These are phyloP conservation scores for Chionis minor DNA, from an alignment of 2,113 vertebrate species.

Conservation along the genomic window DNA sequence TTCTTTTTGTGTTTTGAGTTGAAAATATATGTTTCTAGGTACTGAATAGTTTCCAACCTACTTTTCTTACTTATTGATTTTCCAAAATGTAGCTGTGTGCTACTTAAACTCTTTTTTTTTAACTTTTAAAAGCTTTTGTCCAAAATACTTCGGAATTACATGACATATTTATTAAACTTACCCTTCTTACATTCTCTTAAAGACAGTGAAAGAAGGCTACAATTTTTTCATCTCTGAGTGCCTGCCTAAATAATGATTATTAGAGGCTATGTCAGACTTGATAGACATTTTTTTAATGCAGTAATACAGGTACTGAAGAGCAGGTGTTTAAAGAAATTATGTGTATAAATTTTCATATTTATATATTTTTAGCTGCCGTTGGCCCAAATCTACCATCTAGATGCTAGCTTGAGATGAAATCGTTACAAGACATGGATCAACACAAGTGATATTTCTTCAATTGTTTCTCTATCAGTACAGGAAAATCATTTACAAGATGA, in stretches of 20 bases:
- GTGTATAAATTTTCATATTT: background rate
- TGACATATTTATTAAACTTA: background rate
- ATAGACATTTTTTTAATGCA: background rate
- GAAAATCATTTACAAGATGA: background rate
- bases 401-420: background rate
- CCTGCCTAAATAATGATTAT: background rate
- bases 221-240: background rate
- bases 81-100: background rate
- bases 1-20: background rate
- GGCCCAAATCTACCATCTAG: background rate
- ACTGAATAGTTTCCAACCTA: background rate
- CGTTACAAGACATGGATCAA: background rate
- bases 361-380: background rate
- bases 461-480: background rate
- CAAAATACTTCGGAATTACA: background rate
- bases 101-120: background rate
- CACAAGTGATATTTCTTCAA: background rate
- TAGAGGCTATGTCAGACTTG: background rate
- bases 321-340: background rate
- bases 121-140: background rate
- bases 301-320: background rate
- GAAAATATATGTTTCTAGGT: background rate
- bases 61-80: background rate
- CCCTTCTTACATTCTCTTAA: background rate
- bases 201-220: background rate